Evolutionary conservation across 2,797 vertebrate species (phyloP), one percentile per base, ranked within the genome.

Genomic region (Gadopsis marmoratus): DNA sequence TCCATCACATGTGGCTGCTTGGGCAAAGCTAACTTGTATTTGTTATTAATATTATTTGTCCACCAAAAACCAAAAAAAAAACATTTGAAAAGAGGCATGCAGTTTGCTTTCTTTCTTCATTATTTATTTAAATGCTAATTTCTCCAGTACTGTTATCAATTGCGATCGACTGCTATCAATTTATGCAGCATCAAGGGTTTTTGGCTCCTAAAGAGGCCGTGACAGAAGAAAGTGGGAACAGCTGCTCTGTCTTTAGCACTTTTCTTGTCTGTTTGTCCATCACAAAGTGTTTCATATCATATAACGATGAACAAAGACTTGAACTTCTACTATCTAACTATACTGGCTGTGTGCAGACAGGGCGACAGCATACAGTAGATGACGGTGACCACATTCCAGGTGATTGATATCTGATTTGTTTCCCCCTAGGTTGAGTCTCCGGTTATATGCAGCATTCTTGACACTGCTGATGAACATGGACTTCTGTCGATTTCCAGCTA

Each of bases 401-500:
- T 56, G 11, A 53, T 31, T 74, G 12, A 41, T 19, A 5, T 56
- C 3, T 31, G 71, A 37, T 60, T 39, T 23, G 47, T 37, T 9
- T 7, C 63, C 10, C 9, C 8, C 37, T 65, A 97, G 98, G 98
- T 99, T 79, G 98, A 99, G 90, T 99, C 98, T 86, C 98, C 98
- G 0, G 97, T 99, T 81, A 99, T 99, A 90, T 99, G 98, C 93
- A 97, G 97, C 92, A 97, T 99, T 88, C 94, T 99, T 78, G 98
- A 99, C 88, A 98, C 98, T 21, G 98, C 98, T 50, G 98, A 99
- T 78, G 97, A 98, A 90, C 93, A 97, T 0, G 98, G 98, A 87
- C 96, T 98, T 78, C 95, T 99, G 41, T 99, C 98, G 0, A 84
- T 97, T 81, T 97, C 97, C 85, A 96, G 95, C 91, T 99, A 94